Conservation (phyloP, 2,113 vertebrate genomes). For the Bucco capensis region DNA sequence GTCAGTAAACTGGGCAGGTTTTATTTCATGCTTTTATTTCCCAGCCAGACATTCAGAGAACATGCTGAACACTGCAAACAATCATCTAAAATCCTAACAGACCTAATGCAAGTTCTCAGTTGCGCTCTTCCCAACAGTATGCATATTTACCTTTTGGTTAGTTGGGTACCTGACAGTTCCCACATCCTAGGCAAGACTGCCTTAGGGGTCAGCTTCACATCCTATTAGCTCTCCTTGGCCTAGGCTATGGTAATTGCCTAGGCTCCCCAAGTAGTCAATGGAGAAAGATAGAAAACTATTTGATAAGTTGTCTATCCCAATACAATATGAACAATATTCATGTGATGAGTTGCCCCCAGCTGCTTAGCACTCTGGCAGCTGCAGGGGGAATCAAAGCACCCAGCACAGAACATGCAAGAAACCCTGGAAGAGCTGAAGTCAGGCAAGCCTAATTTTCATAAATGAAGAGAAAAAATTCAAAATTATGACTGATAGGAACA, state of each 20-base stretch:
- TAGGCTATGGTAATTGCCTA: neutral
- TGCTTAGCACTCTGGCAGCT: neutral
- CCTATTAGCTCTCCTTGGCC: neutral
- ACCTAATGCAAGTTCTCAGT: neutral
- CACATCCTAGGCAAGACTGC: neutral
- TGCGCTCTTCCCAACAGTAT: neutral
- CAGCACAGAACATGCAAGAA: neutral
- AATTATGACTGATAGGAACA: neutral
- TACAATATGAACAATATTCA: rapidly evolving
- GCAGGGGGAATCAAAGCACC: neutral
- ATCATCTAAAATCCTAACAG: neutral
- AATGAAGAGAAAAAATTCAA: neutral
- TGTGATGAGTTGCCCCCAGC: neutral
- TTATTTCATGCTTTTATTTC: neutral
- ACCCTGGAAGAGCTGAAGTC: neutral
- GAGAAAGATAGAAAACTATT: neutral
- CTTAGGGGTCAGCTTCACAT: neutral
- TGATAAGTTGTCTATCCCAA: neutral
- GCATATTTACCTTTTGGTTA: neutral
- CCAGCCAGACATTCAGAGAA: neutral
- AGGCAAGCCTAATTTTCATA: neutral
- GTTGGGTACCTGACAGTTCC: neutral
- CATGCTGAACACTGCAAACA: neutral
- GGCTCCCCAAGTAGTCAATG: rapidly evolving
- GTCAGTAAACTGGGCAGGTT: neutral